A percentile compares a stretch with the other conserved stretches of the same genome.
phyloP scores from a whole-genome alignment of 2,888 invertebrate species.

The Amblyjoppa fuscipennis region DNA sequence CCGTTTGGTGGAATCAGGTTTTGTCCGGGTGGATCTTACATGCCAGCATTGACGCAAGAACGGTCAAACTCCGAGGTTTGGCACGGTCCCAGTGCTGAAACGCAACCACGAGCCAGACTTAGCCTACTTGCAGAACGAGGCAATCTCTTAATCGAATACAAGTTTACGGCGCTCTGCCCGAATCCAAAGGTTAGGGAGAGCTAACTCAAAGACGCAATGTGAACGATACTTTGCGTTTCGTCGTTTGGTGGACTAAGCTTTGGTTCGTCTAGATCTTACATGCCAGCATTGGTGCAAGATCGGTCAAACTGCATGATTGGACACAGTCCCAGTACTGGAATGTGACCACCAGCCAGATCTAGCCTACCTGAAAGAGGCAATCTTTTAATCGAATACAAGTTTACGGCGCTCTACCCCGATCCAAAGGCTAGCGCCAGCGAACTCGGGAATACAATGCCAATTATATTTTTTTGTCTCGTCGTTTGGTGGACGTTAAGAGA shows the following conservation, averaged over 20 bases:
- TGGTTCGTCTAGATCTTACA: no score
- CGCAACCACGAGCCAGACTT: background rate
- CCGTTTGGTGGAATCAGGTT: slow-evolving; percentile 65
- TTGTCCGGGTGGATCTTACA: no score
- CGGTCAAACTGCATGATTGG: no score
- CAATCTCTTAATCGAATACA: slow-evolving; percentile 77
- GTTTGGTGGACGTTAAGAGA: slow-evolving; percentile 81
- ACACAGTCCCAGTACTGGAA: background rate
- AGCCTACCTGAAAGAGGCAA: slow-evolving; percentile 69
- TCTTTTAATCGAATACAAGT: slow-evolving; percentile 75
- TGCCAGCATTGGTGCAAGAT: no score
- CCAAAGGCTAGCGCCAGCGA: slow-evolving; percentile 3
- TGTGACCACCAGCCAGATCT: background rate
- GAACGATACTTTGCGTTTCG: slow-evolving; percentile 76
- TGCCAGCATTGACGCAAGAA: no score
- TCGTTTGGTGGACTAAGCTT: slow-evolving; percentile 64
- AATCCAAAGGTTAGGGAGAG: background rate
- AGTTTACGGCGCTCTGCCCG: background rate
- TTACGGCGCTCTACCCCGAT: slow-evolving; percentile 1
- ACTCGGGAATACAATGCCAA: slow-evolving; percentile 73
- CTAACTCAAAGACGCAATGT: slow-evolving; percentile 70
- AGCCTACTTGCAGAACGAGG: slow-evolving; percentile 59
- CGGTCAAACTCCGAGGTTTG: no score
- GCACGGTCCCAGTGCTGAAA: background rate
- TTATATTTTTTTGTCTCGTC: slow-evolving; percentile 74